These are phyloP conservation scores for Trilocha varians DNA, from an alignment of 2,888 invertebrate genomes.

Conservation along the genomic window DNA sequence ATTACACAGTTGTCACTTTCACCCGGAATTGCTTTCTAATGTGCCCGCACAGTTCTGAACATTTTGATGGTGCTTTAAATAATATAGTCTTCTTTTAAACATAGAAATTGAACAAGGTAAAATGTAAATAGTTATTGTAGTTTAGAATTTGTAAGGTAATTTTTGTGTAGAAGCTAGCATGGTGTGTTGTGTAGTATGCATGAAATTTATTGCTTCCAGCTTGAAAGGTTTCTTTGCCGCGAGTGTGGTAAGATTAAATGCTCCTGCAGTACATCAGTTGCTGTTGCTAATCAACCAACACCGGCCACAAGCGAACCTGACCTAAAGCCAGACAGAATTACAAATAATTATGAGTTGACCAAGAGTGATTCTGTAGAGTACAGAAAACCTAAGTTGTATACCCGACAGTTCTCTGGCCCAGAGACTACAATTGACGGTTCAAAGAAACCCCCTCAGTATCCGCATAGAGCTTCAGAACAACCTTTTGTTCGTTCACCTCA, in stretches of 20 bases:
- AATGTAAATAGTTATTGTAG: conserved; percentile 10
- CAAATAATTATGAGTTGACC: conserved; percentile 17
- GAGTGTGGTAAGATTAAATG: conserved; percentile 80
- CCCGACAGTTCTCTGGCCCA: conserved; percentile 38
- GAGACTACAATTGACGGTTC: conserved; percentile 20
- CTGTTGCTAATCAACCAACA: conserved; percentile 22
- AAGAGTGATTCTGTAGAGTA: conserved; percentile 37
- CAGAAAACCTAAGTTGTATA: conserved; percentile 31
- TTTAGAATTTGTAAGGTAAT: conserved; percentile 43
- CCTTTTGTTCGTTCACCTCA: conserved; percentile 43
- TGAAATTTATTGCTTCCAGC: conserved; percentile 78
- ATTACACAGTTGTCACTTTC: too few relatives aligned
- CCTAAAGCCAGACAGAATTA: conserved; percentile 16
- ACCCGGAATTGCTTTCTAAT: too few relatives aligned
- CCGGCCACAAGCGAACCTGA: conserved; percentile 17
- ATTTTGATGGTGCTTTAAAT: too few relatives aligned
- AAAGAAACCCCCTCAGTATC: conserved; percentile 19
- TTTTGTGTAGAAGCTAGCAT: not conserved
- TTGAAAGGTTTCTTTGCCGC: conserved; percentile 82
- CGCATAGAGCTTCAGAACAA: conserved; percentile 41
- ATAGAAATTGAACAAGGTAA: too few relatives aligned
- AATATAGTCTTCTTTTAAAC: too few relatives aligned
- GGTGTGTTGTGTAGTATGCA: conserved; percentile 65
- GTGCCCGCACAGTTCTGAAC: too few relatives aligned
- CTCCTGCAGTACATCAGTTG: conserved; percentile 57